Base-by-base conservation (phyloP, 1,140 invertebrate genomes). In the Zeugodacus cucurbitae region DNA sequence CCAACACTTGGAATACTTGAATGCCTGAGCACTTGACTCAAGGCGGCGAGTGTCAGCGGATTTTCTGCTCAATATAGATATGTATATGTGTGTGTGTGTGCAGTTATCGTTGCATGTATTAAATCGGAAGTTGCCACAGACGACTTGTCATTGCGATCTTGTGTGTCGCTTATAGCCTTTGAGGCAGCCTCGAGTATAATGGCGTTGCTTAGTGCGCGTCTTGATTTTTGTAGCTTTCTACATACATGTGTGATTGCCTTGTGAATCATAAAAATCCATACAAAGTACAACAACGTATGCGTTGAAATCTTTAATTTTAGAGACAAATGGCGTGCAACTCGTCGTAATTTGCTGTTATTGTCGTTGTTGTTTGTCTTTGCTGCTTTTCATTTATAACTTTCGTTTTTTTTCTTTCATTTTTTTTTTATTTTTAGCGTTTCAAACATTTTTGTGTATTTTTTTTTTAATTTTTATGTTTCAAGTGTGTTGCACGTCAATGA, bases 241-340 rank as follows among this genome's bases (percentile, higher is more conserved):
- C 48, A 48, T 48, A 82, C 2, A 44, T 14, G 1, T 22, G 17
- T 26, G 74, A 82, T 82, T 82, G 74, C 44, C n/a, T 82, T 82
- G 74, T 82, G 74, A 82, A 82, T 82, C 74, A 82, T 82, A 82
- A 82, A 82, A 82, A 82, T 82, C 74, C 74, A 82, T 82, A 82
- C 74, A 82, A 82, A 82, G 74, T 82, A 82, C 74, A 82, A 17
- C 41, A 17, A 74, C 17, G 26, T 48, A 41, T 82, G 74, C 17
- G 44, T 29, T 26, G 44, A 82, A 82, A 82, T 48, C 74, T 82
- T 82, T 48, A 82, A 82, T 82, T 82, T 82, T 82, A 82, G 74
- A 29, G 74, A 48, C 44, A 82, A 82, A 82, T 74, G 74, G 74
- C 74, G 74, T 82, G 74, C 74, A 48, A n/a, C 41, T 82, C 74